A percentile compares a stretch with the other conserved stretches of the same genome.
Evolutionary conservation across 1,140 invertebrate species (phyloP).

Genomic region (Drosophila burlai): DNA sequence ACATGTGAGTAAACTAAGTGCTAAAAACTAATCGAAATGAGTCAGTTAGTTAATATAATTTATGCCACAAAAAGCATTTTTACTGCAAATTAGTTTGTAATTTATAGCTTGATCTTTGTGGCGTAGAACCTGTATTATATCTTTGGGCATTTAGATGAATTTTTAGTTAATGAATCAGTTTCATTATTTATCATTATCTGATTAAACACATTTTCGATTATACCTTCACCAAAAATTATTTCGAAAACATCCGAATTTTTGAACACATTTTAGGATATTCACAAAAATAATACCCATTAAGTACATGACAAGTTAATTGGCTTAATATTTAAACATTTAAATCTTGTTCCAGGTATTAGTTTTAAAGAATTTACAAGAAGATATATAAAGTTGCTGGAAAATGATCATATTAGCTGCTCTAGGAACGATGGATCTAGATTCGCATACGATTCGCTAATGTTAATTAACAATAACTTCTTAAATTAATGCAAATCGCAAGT

Average conservation of each 20-base stretch:
- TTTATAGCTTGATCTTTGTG: not conserved
- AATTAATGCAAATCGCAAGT: not conserved
- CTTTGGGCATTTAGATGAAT: not conserved
- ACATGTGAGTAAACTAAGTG: constrained; percentile 28
- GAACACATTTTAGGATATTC: constrained; percentile 6
- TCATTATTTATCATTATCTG: not conserved
- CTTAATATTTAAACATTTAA: not conserved
- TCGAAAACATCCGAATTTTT: not conserved
- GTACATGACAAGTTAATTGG: constrained; percentile 13
- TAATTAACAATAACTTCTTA: not conserved
- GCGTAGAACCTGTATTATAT: not conserved
- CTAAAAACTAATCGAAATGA: constrained; percentile 7
- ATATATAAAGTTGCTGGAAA: not conserved
- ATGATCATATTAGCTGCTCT: not conserved
- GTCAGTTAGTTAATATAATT: not conserved
- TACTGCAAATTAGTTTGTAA: not conserved
- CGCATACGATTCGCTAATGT: no score
- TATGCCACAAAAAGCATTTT: not conserved
- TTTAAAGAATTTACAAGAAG: no score
- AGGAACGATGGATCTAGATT: not conserved
- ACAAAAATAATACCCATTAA: constrained; percentile 26
- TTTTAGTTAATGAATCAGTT: not conserved
- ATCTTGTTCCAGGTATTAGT: not conserved
- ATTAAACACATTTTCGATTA: not conserved
- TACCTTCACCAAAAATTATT: not conserved